Percentiles rank a stretch among this genome's conserved stretches.
Conservation (phyloP, 30 jellyfish, hydroid and myxozoan species). For the Pelagia noctiluca region DNA sequence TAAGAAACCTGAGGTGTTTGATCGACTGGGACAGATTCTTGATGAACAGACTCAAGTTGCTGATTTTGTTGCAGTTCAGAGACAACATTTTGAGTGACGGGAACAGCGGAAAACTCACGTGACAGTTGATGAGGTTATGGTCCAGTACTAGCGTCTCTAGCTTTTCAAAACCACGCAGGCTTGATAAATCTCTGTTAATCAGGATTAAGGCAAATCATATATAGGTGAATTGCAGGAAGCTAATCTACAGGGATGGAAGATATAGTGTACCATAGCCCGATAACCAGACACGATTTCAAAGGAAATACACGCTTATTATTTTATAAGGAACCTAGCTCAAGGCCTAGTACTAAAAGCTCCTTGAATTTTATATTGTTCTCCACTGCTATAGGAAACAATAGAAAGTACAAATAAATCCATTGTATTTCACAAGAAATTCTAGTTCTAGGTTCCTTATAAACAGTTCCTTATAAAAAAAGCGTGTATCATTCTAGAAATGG, state of each 20-base stretch:
- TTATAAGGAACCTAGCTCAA: no score
- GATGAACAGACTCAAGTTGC: slow-evolving; percentile 70
- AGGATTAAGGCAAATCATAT: slow-evolving; percentile 11
- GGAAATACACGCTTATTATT: no score
- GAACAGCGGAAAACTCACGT: slow-evolving; percentile 49
- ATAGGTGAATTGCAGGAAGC: background rate
- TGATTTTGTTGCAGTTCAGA: slow-evolving; percentile 56
- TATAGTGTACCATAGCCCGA: no score
- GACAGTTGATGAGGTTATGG: slow-evolving; percentile 55
- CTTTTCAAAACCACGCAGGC: slow-evolving; percentile 41
- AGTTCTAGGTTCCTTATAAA: no score
- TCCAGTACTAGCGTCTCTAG: slow-evolving; percentile 80
- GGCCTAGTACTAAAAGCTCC: no score
- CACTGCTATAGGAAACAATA: no score
- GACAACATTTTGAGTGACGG: slow-evolving; percentile 69
- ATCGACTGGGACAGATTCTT: slow-evolving; percentile 53
- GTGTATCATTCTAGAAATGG: no score
- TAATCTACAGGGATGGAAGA: background rate
- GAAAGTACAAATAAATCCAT: no score
- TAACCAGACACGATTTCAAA: no score
- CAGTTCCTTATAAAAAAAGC: no score
- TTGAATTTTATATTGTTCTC: no score
- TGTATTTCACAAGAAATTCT: no score
- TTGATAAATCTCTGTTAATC: slow-evolving; percentile 53
- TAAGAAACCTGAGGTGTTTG: slow-evolving; percentile 58